Conservation (phyloP, 2,888 invertebrate genomes). For the Synergus laeviventris region DNA sequence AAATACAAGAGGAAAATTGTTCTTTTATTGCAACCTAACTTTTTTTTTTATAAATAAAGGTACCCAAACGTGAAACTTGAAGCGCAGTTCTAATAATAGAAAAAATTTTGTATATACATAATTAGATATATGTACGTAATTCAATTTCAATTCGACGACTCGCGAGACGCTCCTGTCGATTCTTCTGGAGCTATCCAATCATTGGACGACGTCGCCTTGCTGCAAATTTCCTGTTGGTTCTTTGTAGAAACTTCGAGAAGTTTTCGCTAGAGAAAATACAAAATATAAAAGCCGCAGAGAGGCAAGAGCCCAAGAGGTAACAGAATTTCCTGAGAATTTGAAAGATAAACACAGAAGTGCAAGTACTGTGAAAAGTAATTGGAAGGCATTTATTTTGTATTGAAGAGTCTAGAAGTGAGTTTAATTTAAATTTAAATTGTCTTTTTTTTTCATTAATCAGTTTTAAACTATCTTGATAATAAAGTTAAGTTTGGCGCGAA, state of each 20-base stretch:
- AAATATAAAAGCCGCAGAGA: constrained; percentile 50
- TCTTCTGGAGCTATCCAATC: constrained; percentile 22
- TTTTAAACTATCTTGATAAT: not conserved
- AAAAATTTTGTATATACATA: not conserved
- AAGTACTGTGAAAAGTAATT: not conserved
- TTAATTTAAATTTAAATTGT: not conserved
- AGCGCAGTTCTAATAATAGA: constrained; percentile 26
- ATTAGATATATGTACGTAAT: not conserved
- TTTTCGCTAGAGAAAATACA: constrained; percentile 48
- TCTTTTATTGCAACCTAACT: not conserved
- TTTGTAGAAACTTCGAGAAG: constrained; percentile 58
- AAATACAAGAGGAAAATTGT: not conserved
- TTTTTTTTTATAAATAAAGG: too few species aligned
- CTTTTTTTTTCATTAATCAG: not conserved
- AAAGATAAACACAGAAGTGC: not conserved
- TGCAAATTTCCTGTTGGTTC: constrained; percentile 50
- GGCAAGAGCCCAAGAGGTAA: constrained; percentile 15
- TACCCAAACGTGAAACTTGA: too few species aligned
- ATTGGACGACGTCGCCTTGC: not conserved
- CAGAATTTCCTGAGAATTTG: constrained; percentile 36
- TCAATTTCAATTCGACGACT: not conserved
- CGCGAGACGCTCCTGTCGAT: constrained; percentile 22
- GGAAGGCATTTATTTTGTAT: not conserved
- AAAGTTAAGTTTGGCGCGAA: not conserved
- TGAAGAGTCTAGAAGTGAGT: not conserved